A percentile compares a stretch with the other conserved stretches of the same genome.
Evolutionary conservation across 1,140 invertebrate species (phyloP).

Genomic region (Ephestia elutella): DNA sequence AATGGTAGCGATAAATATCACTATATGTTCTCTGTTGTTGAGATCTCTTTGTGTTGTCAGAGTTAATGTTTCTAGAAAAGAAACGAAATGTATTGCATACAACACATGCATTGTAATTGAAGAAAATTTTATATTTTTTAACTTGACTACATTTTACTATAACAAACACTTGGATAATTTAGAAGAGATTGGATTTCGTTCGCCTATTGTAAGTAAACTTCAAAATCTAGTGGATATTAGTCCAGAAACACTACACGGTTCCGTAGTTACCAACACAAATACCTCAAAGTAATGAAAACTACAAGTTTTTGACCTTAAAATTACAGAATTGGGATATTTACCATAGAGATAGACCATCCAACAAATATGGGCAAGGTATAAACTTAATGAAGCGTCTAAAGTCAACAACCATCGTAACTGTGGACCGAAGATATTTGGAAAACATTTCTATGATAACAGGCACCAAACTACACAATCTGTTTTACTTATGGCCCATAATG

Average conservation of each 20-base stretch:
- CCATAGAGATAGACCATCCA: constrained; percentile 1
- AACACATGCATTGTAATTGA: too few relatives aligned
- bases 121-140: too few relatives aligned
- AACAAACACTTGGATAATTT: too few relatives aligned
- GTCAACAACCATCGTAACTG: constrained; percentile 38
- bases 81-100: not conserved
- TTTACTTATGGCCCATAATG: constrained; percentile 15
- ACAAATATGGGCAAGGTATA: constrained; percentile 42
- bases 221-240: too few relatives aligned
- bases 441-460: constrained; percentile 37
- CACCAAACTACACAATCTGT: constrained; percentile 12
- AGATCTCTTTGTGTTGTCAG: not conserved
- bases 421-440: constrained; percentile 27
- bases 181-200: too few relatives aligned
- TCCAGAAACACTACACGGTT: too few relatives aligned
- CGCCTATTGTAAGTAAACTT: too few relatives aligned
- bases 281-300: too few relatives aligned
- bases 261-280: too few relatives aligned
- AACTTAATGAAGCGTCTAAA: constrained; percentile 55
- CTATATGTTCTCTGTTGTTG: not conserved
- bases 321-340: not conserved
- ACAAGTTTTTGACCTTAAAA: not conserved
- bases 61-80: not conserved
- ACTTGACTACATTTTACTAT: too few relatives aligned
- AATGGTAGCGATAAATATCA: not conserved